Percentiles rank a stretch among this genome's conserved stretches.
Evolutionary conservation across 2,797 vertebrate species (phyloP).

Genomic region (Chanos chanos): DNA sequence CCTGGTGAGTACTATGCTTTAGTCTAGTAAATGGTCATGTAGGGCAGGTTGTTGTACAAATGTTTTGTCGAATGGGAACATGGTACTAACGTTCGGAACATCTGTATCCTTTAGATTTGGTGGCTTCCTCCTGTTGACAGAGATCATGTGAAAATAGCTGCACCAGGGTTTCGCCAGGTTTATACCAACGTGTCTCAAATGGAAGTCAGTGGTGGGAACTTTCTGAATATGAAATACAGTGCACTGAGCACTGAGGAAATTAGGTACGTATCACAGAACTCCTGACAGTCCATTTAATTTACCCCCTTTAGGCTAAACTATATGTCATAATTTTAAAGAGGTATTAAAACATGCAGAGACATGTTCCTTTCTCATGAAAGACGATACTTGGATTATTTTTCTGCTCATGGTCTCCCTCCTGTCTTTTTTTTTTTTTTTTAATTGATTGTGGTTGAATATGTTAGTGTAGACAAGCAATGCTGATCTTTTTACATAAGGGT

Average conservation of each 20-base stretch:
- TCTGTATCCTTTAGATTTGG: constrained; percentile 68
- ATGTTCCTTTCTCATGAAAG: background rate
- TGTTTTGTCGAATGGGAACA: too few relatives aligned
- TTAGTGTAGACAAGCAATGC: too few relatives aligned
- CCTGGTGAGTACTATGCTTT: constrained; percentile 62
- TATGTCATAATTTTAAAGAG: too few relatives aligned
- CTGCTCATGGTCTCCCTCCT: too few relatives aligned
- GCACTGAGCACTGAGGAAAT: constrained; percentile 66
- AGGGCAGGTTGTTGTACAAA: too few relatives aligned
- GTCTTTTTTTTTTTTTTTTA: too few relatives aligned
- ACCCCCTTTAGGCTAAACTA: too few relatives aligned
- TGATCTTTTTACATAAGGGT: too few relatives aligned
- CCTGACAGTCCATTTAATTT: too few relatives aligned
- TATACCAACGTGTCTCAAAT: constrained; percentile 61
- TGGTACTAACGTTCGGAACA: background rate
- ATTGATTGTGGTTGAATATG: too few relatives aligned
- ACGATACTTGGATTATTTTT: background rate
- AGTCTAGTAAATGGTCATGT: too few relatives aligned
- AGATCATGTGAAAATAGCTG: constrained; percentile 62
- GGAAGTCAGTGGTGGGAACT: constrained; percentile 37
- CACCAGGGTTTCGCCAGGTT: constrained; percentile 76
- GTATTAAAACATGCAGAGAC: too few relatives aligned
- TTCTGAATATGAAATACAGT: constrained; percentile 83
- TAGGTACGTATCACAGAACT: constrained; percentile 62
- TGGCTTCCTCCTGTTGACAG: constrained; percentile 80